phyloP scores from a whole-genome alignment of 1,140 invertebrate genomes.

The Limonius californicus region DNA sequence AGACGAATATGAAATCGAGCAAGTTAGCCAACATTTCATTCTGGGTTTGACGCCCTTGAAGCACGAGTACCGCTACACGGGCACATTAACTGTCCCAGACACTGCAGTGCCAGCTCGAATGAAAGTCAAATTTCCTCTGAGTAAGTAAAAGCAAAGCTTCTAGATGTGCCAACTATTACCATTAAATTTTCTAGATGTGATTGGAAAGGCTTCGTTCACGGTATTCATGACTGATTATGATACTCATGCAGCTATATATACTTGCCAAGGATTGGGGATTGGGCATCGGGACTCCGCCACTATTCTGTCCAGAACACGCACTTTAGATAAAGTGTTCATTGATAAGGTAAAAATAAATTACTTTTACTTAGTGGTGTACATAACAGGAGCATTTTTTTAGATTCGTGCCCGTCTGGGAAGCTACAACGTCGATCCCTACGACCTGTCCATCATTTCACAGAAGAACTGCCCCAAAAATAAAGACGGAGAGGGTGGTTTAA shows the following conservation, averaged over 20 bases:
- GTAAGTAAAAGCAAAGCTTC: conserved; percentile 53
- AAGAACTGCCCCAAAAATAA: conserved; percentile 56
- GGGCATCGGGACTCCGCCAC: conserved; percentile 72
- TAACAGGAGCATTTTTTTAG: conserved; percentile 41
- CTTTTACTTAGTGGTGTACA: background rate
- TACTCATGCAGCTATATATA: conserved; percentile 71
- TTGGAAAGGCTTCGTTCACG: conserved; percentile 67
- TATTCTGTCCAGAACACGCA: conserved; percentile 67
- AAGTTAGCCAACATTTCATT: conserved; percentile 70
- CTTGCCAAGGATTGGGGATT: conserved; percentile 72
- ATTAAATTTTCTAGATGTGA: background rate
- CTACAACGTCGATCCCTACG: conserved; percentile 67
- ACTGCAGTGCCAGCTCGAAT: conserved; percentile 64
- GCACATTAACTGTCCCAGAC: conserved; percentile 62
- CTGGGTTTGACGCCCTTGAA: conserved; percentile 64
- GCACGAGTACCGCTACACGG: conserved; percentile 74
- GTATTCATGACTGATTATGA: conserved; percentile 72
- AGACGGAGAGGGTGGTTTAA: conserved; percentile 55
- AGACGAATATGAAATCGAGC: conserved; percentile 63
- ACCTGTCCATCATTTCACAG: conserved; percentile 71
- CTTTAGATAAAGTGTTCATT: conserved; percentile 62
- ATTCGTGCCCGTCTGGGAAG: conserved; percentile 57
- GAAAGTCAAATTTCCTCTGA: conserved; percentile 74
- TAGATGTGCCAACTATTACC: background rate
- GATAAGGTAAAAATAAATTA: conserved; percentile 65